Conservation (phyloP, 2,888 invertebrate species). For the Sphinx pinastri region DNA sequence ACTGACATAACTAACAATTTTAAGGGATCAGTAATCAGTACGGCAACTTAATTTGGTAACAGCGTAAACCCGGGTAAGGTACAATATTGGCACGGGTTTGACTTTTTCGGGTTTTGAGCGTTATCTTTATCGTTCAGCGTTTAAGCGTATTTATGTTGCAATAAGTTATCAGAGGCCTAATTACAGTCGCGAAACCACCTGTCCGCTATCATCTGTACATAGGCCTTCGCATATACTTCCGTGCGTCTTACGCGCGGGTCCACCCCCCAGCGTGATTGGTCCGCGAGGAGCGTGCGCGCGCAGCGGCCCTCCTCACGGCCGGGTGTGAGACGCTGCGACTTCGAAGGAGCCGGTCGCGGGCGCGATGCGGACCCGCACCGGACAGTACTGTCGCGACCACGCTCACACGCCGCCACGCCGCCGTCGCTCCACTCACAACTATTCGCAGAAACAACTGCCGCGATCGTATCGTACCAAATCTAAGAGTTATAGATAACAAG, state of each 20-base stretch:
- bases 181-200: slow-evolving; percentile 83
- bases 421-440: slow-evolving; percentile 45
- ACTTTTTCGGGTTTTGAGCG: slow-evolving; percentile 59
- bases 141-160: slow-evolving; percentile 79
- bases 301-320: slow-evolving; percentile 76
- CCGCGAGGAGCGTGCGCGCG: slow-evolving; percentile 71
- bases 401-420: slow-evolving; percentile 56
- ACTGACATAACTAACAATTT: not conserved
- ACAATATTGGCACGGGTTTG: slow-evolving; percentile 43
- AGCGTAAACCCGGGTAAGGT: not conserved
- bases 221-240: slow-evolving; percentile 84
- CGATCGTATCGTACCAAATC: slow-evolving; percentile 42
- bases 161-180: slow-evolving; percentile 82
- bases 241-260: slow-evolving; percentile 81
- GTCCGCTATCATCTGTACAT: slow-evolving; percentile 83
- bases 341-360: slow-evolving; percentile 73
- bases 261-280: slow-evolving; percentile 77
- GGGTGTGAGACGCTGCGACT: slow-evolving; percentile 70
- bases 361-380: slow-evolving; percentile 64
- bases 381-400: slow-evolving; percentile 73
- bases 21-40: not conserved
- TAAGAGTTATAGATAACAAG: slow-evolving; percentile 32
- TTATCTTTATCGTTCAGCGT: slow-evolving; percentile 76
- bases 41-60: slow-evolving; percentile 1
- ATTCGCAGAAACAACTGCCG: slow-evolving; percentile 33